Base-by-base conservation (phyloP, 2,113 vertebrate species). In the Cochlearius cochlearius region DNA sequence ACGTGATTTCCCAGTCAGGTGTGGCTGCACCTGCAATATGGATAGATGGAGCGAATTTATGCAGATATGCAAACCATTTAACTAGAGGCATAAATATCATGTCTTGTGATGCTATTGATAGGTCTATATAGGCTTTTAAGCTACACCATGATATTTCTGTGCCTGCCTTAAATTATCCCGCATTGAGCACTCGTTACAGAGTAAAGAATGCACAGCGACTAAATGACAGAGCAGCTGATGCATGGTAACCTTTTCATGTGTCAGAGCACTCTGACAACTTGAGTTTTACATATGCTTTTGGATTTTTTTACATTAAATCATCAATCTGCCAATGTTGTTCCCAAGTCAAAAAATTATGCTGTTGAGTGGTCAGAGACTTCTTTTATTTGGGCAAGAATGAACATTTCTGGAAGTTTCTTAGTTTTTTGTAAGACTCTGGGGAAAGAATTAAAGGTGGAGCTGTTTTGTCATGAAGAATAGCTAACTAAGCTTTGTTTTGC, bases 291-390 rank as follows among this genome's bases (percentile, higher is more conserved):
- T 68, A 79, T 53, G 52, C 69, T 92, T 93, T 93, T 75, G 47
- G 36, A 68, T 81, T 87, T 95, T 92, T 92, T 81, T 81, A 82
- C 73, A 76, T 90, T 85, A 79, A 96, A 84, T 92, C 69, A 58
- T 90, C 66, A 75, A 11, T 49, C 69, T 94, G 84, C 43, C 69
- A 49, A 47, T 76, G 23, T 23, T 77, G 63, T 85, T 94, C 63
- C 41, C n/a, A 36, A 69, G 60, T 79, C 11, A 86, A 86, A 80
- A 88, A 89, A 87, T 36, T 32, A 59, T 13, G 15, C 32, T 64
- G 18, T 47, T 89, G 86, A 92, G 75, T 56, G 34, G 56, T 47
- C 15, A 43, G 59, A 84, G 39, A 68, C n/a, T 63, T 30, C 6
- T 39, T 88, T 76, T 64, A 10, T 67, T 77, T 92, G 43, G 10